Evolutionary conservation across 2,113 vertebrate species (phyloP), one percentile per base, ranked within the genome.

Genomic region (Conger conger): DNA sequence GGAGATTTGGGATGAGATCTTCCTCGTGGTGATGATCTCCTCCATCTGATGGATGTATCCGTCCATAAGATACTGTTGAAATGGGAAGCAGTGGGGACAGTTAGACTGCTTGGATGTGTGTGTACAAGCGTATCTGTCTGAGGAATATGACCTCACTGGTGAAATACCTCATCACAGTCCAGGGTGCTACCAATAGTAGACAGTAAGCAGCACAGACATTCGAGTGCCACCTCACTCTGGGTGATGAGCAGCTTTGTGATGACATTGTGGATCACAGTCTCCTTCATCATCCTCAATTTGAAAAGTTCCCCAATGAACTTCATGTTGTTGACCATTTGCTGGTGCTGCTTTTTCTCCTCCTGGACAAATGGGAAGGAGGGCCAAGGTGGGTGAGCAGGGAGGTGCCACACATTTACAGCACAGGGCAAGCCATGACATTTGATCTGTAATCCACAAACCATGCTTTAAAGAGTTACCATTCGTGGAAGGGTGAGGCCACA

Each of bases 41-140:
- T 96, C 96, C 95, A 96, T 96, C 88, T 96, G 96, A n/a, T 95
- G 95, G 88, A 96, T 96, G 87, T 96, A 96, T 88, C 96, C 96
- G 91, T 96, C 96, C 96, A 96, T 96, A 3, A 95, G 94, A 30
- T 96, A 95, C 96, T 96, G 86, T 0, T 79, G 37, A 80, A 23
- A 80, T 27, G 38, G 18, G 23, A 20, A 80, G 36, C 13, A 80
- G 13, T 30, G 35, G 76, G 38, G 11, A 40, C 36, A 80, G 37
- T 80, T 4, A 36, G 76, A n/a, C n/a, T 35, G 30, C 23, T 20
- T n/a, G n/a, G 18, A 20, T 63, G 57, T 63, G 57, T 63, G 57
- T 63, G 18, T 63, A 13, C n/a, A n/a, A n/a, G n/a, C n/a, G n/a
- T n/a, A 23, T 57, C 18, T 63, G 57, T 63, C n/a, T n/a, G n/a